These are phyloP conservation scores for Campoletis raptor DNA, from an alignment of 2,888 invertebrate genomes.

Conservation along the genomic window DNA sequence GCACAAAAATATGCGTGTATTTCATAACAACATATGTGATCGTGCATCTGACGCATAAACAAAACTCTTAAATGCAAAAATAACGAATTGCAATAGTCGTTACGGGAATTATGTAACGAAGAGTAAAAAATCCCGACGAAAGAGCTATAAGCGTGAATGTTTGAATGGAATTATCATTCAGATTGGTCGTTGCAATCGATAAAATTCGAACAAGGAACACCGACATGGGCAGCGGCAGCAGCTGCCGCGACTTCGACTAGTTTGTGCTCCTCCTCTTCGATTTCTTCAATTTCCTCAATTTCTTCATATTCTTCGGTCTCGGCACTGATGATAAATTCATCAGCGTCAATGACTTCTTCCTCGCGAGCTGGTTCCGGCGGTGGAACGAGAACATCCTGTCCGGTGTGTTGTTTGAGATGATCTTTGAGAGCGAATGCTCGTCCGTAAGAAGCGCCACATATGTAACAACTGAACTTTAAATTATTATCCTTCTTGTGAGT, in stretches of 20 bases:
- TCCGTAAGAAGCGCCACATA: conserved; percentile 92
- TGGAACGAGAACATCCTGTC: conserved; percentile 79
- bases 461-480: conserved; percentile 89
- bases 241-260: conserved; percentile 51
- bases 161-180: conserved; percentile 2
- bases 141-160: neutral
- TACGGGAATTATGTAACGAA: neutral
- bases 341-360: conserved; percentile 80
- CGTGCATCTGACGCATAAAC: neutral
- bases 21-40: neutral
- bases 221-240: conserved; percentile 18
- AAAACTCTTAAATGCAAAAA: conserved; percentile 22
- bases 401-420: conserved; percentile 90
- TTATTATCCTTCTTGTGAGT: conserved; percentile 90
- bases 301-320: conserved; percentile 73
- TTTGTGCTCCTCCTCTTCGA: conserved; percentile 63
- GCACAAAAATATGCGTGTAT: neutral
- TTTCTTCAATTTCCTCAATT: conserved; percentile 63
- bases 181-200: conserved; percentile 20
- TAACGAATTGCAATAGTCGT: neutral
- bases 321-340: conserved; percentile 78
- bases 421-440: conserved; percentile 91
- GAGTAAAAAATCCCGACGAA: neutral
- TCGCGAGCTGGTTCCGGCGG: conserved; percentile 81
- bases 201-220: conserved; percentile 8